Percentiles rank a stretch among this genome's conserved stretches.
Conservation (phyloP, 2,797 vertebrate genomes). For the Anguilla megastoma region DNA sequence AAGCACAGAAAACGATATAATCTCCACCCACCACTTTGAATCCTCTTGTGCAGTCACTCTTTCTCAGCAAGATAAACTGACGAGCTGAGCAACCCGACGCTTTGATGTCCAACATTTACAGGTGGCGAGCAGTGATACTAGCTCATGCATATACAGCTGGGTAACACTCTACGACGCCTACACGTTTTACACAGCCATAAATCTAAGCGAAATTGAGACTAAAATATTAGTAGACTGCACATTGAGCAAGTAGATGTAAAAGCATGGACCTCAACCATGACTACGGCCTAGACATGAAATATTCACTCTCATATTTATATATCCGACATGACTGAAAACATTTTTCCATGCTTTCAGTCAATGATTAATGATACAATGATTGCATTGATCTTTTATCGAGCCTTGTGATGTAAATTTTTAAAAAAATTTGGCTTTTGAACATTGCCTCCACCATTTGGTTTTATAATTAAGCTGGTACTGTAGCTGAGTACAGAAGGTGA, state of each 20-base stretch:
- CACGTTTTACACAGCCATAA: not conserved
- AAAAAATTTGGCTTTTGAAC: not conserved
- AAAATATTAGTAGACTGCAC: not conserved
- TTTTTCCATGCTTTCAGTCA: not conserved
- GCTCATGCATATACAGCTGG: not conserved
- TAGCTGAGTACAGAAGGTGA: conserved; percentile 11
- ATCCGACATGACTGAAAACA: not conserved
- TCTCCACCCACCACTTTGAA: conserved; percentile 8
- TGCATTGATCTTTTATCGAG: not conserved
- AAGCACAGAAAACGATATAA: conserved; percentile 1
- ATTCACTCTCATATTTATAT: not conserved
- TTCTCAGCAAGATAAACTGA: not conserved
- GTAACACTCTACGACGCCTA: not conserved
- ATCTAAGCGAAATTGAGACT: not conserved
- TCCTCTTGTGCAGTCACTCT: not conserved
- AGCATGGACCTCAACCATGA: not conserved
- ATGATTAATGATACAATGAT: not conserved
- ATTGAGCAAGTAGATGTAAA: not conserved
- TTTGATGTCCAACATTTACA: not conserved
- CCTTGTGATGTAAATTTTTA: not conserved
- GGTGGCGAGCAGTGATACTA: not conserved
- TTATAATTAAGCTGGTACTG: not conserved
- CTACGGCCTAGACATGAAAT: not conserved
- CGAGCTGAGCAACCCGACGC: not conserved
- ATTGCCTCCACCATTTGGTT: not conserved